Evolutionary conservation across 64 coral and sea anemone genomes (phyloP).

Genomic region (Catalaphyllia jardinei): DNA sequence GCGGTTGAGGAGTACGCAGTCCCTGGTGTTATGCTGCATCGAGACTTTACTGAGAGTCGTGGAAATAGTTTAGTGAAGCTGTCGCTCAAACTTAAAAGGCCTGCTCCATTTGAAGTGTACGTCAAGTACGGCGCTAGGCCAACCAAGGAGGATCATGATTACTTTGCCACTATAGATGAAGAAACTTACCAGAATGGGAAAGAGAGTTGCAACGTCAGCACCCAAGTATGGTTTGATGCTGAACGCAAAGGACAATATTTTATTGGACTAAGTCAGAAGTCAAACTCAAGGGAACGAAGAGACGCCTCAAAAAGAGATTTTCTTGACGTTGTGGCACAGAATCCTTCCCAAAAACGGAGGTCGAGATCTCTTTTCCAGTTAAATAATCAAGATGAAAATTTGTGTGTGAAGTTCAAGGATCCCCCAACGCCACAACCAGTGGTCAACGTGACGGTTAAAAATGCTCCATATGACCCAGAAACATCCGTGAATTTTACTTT

Average conservation of each 20-base stretch:
- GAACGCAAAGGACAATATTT: not conserved
- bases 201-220: not conserved
- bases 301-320: not conserved
- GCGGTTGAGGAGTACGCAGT: not conserved
- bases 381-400: not conserved
- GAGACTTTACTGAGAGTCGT: not conserved
- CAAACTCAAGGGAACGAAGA: not conserved
- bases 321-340: not conserved
- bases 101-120: not conserved
- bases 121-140: not conserved
- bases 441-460: not conserved
- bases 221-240: not conserved
- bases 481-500: constrained; percentile 38
- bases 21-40: not conserved
- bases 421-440: not conserved
- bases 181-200: not conserved
- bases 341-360: not conserved
- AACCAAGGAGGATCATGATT: constrained; percentile 10
- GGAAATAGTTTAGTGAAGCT: not conserved
- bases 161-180: not conserved
- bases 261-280: not conserved
- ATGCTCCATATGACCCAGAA: not conserved
- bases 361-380: not conserved
- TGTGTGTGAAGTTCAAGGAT: constrained; percentile 11
- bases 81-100: not conserved